Conservation (phyloP, 2,888 invertebrate species). For the Seira musarum region DNA sequence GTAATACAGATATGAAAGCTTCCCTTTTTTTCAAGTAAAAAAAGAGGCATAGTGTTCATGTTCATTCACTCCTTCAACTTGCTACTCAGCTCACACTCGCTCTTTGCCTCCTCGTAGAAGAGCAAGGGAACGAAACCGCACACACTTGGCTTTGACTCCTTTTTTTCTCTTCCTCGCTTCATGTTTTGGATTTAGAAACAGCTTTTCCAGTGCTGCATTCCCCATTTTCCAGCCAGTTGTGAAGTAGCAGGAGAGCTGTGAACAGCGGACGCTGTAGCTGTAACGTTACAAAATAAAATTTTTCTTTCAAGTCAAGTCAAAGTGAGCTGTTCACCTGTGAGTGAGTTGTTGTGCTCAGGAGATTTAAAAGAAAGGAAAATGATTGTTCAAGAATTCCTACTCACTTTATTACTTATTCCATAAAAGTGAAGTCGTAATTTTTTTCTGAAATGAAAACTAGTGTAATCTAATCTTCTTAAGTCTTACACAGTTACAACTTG, state of each 20-base stretch:
- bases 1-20: too few relatives aligned
- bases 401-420: conserved; percentile 3
- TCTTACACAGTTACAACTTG: not conserved
- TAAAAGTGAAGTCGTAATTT: not conserved
- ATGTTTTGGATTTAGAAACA: conserved; percentile 19
- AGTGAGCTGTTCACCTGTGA: not conserved
- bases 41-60: conserved; percentile 10
- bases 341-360: not conserved
- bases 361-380: too few relatives aligned
- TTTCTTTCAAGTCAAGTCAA: not conserved
- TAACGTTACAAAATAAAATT: not conserved
- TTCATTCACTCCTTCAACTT: conserved; percentile 20
- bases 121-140: not conserved
- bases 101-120: not conserved
- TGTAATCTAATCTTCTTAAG: not conserved
- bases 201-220: conserved; percentile 59
- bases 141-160: not conserved
- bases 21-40: too few relatives aligned
- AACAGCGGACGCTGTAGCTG: conserved; percentile 43
- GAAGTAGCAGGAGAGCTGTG: conserved; percentile 63
- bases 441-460: not conserved
- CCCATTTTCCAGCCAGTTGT: conserved; percentile 66
- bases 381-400: not conserved
- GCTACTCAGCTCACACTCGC: not conserved
- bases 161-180: too few relatives aligned